phyloP scores from a whole-genome alignment of 2,888 invertebrate species.

The Oligia strigilis region DNA sequence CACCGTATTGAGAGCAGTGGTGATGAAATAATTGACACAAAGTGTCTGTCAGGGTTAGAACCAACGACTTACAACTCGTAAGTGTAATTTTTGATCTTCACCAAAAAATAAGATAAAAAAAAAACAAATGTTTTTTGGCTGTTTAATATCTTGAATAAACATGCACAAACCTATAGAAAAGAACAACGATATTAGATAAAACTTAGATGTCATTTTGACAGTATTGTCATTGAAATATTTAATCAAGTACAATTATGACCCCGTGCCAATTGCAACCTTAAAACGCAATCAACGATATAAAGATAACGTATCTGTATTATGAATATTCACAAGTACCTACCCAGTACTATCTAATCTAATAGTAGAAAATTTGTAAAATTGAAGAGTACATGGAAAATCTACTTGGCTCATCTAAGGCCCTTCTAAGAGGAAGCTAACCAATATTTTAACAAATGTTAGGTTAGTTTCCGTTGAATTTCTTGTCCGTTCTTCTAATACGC shows the following conservation, averaged over 20 bases:
- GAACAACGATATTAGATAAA: neutral
- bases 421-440: neutral
- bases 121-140: too few relatives aligned
- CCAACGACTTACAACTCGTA: too few relatives aligned
- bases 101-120: too few relatives aligned
- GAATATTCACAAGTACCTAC: slow-evolving; percentile 20
- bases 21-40: too few relatives aligned
- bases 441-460: too few relatives aligned
- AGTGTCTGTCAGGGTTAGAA: too few relatives aligned
- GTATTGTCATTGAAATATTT: neutral
- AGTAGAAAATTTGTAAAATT: slow-evolving; percentile 27
- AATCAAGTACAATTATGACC: slow-evolving; percentile 12
- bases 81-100: too few relatives aligned
- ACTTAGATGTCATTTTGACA: neutral
- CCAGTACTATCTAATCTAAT: slow-evolving; percentile 12
- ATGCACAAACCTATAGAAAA: neutral
- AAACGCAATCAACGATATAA: slow-evolving; percentile 20
- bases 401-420: neutral
- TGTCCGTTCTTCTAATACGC: neutral
- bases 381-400: neutral
- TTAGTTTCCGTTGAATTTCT: neutral
- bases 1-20: neutral
- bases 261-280: slow-evolving; percentile 25
- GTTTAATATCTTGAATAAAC: neutral
- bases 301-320: slow-evolving; percentile 30